phyloP scores from a whole-genome alignment of 2,113 vertebrate species.

The Pollachius pollachius region DNA sequence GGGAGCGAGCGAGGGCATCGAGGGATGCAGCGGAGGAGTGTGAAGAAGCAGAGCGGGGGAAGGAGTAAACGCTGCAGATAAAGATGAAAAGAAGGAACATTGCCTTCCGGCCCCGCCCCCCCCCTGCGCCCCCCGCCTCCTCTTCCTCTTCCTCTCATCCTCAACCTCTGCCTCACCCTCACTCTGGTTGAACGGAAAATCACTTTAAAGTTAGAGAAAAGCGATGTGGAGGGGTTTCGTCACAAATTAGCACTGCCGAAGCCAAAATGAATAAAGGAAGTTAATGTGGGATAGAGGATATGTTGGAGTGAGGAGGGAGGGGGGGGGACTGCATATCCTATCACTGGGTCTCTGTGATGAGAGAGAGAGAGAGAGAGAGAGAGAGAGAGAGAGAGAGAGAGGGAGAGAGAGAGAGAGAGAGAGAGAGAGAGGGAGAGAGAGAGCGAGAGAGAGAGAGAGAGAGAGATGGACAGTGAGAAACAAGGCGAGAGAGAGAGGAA shows the following conservation, averaged over 20 bases:
- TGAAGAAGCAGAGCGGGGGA: background rate
- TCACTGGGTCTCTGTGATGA: conserved; percentile 20
- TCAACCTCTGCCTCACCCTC: no score
- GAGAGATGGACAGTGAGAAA: background rate
- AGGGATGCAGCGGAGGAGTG: conserved; percentile 29
- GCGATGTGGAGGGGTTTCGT: background rate
- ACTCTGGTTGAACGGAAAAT: background rate
- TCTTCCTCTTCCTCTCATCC: no score
- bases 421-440: conserved; percentile 1
- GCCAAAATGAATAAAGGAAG: background rate
- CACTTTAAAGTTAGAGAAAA: background rate
- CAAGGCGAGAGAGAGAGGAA: no score
- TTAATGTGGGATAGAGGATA: background rate
- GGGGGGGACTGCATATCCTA: no score
- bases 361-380: no score
- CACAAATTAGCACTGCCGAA: background rate
- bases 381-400: background rate
- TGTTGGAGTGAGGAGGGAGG: no score
- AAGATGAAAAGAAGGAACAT: conserved; percentile 19
- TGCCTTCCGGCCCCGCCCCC: background rate
- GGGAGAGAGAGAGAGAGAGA: background rate
- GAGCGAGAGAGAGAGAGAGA: background rate
- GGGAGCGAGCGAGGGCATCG: background rate
- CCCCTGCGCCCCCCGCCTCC: background rate
- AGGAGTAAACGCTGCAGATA: conserved; percentile 17